Evolutionary conservation across 2,113 vertebrate species (phyloP), one percentile per base, ranked within the genome.

Genomic region (Tragelaphus imberbis): DNA sequence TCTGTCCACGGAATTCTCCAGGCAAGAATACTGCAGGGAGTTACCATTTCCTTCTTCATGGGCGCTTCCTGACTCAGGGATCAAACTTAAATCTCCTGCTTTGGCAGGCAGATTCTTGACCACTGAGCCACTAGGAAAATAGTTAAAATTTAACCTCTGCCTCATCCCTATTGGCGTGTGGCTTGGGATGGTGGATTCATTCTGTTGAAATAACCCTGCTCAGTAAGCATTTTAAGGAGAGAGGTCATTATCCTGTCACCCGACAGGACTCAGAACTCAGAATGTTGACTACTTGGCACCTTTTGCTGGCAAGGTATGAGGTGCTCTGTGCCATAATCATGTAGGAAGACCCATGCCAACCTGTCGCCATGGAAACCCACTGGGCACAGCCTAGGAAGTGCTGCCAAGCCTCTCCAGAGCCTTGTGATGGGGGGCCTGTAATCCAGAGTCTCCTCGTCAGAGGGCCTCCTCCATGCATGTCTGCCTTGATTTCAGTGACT

Each of bases 111-210:
- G 40, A 44, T 27, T 77, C 40, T 44, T 77, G 36, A 77, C 23
- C 12, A 77, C 40, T 77, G 71, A 40, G 71, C 40, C 23, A 44
- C 12, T 44, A 44, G 71, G 40, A 44, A 77, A 77, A 44, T 15
- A 77, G 40, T 27, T 44, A 44, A 27, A 44, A 15, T 77, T 27
- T 77, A 63, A 61, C n/a, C 71, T 65, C 49, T 61, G 56, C 14
- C 2, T 49, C 53, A 33, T 33, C 53, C 53, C 9, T 44, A 53
- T n/a, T n/a, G 7, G 28, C 0, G 1, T 40, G 27, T 14, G 27
- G 25, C 33, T 7, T 15, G 40, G 49, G 68, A 40, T 61, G 33
- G 25, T 40, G 40, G 2, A 21, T 36, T 81, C 2, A 2, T 27
- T 82, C 27, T 53, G 9, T 9, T 17, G 51, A 56, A 30, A 92